Conservation (phyloP, 2,113 vertebrate genomes). For the Capreolus pygargus region DNA sequence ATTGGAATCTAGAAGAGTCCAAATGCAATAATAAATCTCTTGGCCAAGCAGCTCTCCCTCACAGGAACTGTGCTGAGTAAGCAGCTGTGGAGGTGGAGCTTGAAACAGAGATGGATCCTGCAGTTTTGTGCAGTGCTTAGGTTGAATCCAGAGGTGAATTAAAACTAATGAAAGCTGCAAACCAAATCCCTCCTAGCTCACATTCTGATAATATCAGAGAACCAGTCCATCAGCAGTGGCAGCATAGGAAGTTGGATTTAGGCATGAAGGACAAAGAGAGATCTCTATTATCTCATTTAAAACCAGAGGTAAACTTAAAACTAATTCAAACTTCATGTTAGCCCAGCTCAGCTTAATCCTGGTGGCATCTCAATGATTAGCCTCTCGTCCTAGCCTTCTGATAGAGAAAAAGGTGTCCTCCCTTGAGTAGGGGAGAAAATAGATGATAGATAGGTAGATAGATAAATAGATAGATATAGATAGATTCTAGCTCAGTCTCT, state of each 20-base stretch:
- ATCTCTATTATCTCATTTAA: neutral
- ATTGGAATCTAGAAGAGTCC: slow-evolving; percentile 33
- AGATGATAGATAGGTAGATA: neutral
- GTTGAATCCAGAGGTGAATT: neutral
- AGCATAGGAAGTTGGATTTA: neutral
- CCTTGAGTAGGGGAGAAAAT: too few species aligned
- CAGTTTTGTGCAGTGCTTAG: neutral
- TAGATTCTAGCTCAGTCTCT: neutral
- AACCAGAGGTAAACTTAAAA: neutral
- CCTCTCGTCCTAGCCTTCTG: neutral
- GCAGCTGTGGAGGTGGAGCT: neutral
- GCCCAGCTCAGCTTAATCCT: neutral
- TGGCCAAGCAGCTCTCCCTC: neutral
- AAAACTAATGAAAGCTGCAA: neutral
- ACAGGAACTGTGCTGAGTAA: neutral
- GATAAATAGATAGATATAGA: neutral
- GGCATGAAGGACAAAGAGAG: neutral
- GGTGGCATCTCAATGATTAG: neutral
- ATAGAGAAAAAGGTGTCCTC: neutral
- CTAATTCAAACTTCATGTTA: neutral
- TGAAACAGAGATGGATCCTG: neutral
- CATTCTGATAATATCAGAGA: neutral
- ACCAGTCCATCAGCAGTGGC: neutral
- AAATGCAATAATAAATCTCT: slow-evolving; percentile 20
- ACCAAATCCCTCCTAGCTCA: neutral